phyloP scores from a whole-genome alignment of 2,797 vertebrate genomes.

The Amphiprion clarkii region DNA sequence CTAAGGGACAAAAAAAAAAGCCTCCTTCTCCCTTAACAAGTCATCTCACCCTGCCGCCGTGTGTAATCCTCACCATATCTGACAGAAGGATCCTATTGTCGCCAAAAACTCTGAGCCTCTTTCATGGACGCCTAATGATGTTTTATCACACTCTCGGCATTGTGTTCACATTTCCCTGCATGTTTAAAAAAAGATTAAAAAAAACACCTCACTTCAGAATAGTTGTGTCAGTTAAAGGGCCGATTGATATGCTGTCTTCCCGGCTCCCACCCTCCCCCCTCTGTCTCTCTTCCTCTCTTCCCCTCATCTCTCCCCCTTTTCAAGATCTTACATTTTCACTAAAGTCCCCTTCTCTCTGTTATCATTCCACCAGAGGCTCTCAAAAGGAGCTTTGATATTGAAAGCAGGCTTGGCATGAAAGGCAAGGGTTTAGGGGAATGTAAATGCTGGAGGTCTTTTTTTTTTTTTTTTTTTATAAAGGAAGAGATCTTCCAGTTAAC shows the following conservation, averaged over 20 bases:
- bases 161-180: conserved; percentile 67
- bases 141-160: conserved; percentile 71
- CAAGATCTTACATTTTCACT: conserved; percentile 83
- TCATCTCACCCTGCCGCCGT: conserved; percentile 41
- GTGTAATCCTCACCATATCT: conserved; percentile 71
- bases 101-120: conserved; percentile 54
- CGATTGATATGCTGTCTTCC: conserved; percentile 76
- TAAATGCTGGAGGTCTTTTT: conserved; percentile 81
- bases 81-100: conserved; percentile 69
- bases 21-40: conserved; percentile 38
- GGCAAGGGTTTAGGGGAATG: conserved; percentile 81
- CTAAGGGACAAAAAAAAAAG: conserved; percentile 22
- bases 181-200: conserved; percentile 60
- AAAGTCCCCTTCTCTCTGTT: conserved; percentile 83
- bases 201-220: conserved; percentile 65
- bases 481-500: conserved; percentile 81
- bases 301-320: conserved; percentile 72
- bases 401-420: conserved; percentile 85
- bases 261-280: conserved; percentile 39
- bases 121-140: conserved; percentile 75
- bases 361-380: conserved; percentile 84
- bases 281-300: conserved; percentile 54
- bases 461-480: conserved; percentile 50
- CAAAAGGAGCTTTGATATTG: conserved; percentile 86
- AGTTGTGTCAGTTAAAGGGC: conserved; percentile 79